Evolutionary conservation across 2,888 invertebrate species (phyloP).

Genomic region (Drosophila silvestris): DNA sequence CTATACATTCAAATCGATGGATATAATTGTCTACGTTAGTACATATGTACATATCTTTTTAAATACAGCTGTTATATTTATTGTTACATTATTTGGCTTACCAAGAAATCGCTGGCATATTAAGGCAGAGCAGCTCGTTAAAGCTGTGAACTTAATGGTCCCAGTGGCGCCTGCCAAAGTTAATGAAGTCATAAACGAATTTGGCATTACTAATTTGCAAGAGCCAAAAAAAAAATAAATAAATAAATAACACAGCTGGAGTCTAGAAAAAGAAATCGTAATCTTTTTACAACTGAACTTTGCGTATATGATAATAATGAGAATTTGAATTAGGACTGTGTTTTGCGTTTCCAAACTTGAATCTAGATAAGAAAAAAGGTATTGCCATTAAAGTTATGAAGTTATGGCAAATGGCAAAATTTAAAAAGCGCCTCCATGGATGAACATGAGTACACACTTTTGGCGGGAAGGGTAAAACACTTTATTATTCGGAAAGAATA

Average conservation of each 20-base stretch:
- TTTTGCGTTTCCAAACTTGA: background rate
- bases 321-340: background rate
- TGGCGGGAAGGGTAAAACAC: background rate
- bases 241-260: background rate
- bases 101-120: constrained; percentile 2
- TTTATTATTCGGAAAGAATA: too few relatives aligned
- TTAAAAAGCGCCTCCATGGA: background rate
- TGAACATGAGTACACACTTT: background rate
- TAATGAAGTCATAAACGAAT: constrained; percentile 28
- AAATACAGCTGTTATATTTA: constrained; percentile 13
- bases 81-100: constrained; percentile 6
- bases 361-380: background rate
- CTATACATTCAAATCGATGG: background rate
- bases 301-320: background rate
- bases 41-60: background rate
- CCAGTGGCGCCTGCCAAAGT: constrained; percentile 33
- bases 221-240: background rate
- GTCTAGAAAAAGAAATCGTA: background rate
- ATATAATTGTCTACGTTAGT: background rate
- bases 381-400: background rate
- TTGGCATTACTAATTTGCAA: constrained; percentile 1
- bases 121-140: constrained; percentile 11
- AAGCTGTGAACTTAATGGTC: constrained; percentile 30
- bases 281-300: background rate
- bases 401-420: background rate